These are phyloP conservation scores for Campoletis raptor DNA, from an alignment of 2,888 invertebrate species.

Conservation along the genomic window DNA sequence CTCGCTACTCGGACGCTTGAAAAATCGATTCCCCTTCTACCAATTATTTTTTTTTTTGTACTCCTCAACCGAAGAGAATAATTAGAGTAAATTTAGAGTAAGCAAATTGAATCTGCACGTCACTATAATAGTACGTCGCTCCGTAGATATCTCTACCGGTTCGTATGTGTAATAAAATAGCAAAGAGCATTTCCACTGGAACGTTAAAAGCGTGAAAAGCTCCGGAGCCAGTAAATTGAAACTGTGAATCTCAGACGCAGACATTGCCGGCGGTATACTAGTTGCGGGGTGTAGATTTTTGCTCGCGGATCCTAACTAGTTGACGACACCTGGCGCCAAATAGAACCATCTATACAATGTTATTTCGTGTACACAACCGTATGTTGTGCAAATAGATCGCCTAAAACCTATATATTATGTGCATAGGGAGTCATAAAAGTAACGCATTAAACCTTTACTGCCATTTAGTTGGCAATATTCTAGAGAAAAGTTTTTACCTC, in stretches of 20 bases:
- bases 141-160: background rate
- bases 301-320: slow-evolving; percentile 42
- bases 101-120: background rate
- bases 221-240: slow-evolving; percentile 48
- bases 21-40: slow-evolving; percentile 2
- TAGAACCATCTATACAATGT: slow-evolving; percentile 56
- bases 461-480: background rate
- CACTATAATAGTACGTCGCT: background rate
- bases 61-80: background rate
- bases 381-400: slow-evolving; percentile 4
- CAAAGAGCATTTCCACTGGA: slow-evolving; percentile 1
- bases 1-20: background rate
- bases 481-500: background rate
- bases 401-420: background rate
- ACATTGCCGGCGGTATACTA: slow-evolving; percentile 5
- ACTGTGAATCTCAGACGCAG: slow-evolving; percentile 46
- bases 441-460: background rate
- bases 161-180: slow-evolving; percentile 6
- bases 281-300: slow-evolving; percentile 26
- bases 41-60: background rate
- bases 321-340: slow-evolving; percentile 61
- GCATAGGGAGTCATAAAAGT: background rate
- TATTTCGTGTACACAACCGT: slow-evolving; percentile 35
- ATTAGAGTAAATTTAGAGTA: background rate
- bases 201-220: slow-evolving; percentile 27